Evolutionary conservation across 1,140 invertebrate genomes (phyloP), one percentile per base, ranked within the genome.

Genomic region (Drosophila lini): DNA sequence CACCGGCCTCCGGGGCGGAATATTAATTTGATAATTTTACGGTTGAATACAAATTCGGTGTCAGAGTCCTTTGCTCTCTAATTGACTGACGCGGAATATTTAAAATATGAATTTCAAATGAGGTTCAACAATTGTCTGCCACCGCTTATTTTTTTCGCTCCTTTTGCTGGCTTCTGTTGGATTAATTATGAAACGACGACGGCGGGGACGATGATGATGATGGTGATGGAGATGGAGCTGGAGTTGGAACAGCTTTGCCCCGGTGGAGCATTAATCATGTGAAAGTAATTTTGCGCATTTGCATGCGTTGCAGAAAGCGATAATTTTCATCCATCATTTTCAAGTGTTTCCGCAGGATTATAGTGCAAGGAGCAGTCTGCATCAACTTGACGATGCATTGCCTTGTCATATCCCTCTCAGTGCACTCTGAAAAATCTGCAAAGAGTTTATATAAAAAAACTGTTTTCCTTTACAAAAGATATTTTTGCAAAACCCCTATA

Each of bases 261-360:
- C 45, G 56, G 71, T 63, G 53, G 45, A 56, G 76, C 76, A 88
- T 88, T 88, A 88, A 89, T 89, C 84, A 88, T 89, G 75, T 73
- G 85, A 83, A 84, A 90, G 84, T 78, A 89, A 88, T 88, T 88
- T 84, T 84, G 81, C 78, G 80, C 77, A 88, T 89, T 88, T 88
- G 84, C 84, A 89, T 88, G 84, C 84, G 77, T 89, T 88, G 80
- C 84, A 84, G 80, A 75, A 88, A 89, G 80, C 85, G 84, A 88
- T 89, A 88, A 88, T 88, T 89, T 88, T 80, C 84, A 88, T 88
- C 78, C 84, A 88, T 88, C 84, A 88, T 89, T 88, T 84, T 88
- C 84, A 88, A 88, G 84, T 88, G 84, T 84, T 88, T 88, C 84
- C 84, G 78, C 85, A 78, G 84, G 83, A 74, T 56, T 74, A 74